Percentiles rank a stretch among this genome's conserved stretches.
Evolutionary conservation across 2,113 vertebrate species (phyloP).

Genomic region (Theristicus caerulescens): DNA sequence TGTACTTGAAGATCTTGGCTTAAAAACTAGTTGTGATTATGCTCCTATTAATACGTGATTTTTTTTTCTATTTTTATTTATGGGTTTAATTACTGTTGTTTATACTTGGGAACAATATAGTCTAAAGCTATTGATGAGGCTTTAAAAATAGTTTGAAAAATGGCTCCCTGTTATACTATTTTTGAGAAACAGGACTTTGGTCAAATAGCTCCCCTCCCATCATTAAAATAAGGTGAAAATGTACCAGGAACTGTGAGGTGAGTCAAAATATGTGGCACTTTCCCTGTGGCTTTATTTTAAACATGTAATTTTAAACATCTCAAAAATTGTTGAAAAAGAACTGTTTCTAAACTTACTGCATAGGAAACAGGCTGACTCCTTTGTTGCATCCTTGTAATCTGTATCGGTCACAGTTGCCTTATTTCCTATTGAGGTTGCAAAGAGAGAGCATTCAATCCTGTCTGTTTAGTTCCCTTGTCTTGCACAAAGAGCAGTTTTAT

Average conservation of each 20-base stretch:
- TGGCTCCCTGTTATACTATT: background rate
- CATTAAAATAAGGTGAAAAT: background rate
- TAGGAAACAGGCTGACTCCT: background rate
- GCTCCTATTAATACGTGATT: background rate
- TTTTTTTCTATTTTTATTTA: background rate
- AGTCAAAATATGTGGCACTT: background rate
- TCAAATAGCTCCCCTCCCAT: background rate
- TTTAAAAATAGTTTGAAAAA: background rate
- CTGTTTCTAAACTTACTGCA: background rate
- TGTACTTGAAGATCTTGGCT: background rate
- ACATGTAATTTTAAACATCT: background rate
- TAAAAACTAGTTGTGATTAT: background rate
- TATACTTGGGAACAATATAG: background rate
- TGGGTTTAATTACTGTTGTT: background rate
- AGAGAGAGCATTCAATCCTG: background rate
- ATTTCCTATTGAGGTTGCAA: background rate
- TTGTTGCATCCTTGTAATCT: background rate
- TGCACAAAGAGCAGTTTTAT: background rate
- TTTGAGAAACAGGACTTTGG: background rate
- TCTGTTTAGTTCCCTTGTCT: background rate
- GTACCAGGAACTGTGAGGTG: background rate
- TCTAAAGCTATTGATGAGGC: background rate
- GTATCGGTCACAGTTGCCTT: too few relatives aligned
- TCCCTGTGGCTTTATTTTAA: background rate
- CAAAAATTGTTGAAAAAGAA: background rate